Base-by-base conservation (phyloP, 2,797 vertebrate species). In the Zalophus californianus region DNA sequence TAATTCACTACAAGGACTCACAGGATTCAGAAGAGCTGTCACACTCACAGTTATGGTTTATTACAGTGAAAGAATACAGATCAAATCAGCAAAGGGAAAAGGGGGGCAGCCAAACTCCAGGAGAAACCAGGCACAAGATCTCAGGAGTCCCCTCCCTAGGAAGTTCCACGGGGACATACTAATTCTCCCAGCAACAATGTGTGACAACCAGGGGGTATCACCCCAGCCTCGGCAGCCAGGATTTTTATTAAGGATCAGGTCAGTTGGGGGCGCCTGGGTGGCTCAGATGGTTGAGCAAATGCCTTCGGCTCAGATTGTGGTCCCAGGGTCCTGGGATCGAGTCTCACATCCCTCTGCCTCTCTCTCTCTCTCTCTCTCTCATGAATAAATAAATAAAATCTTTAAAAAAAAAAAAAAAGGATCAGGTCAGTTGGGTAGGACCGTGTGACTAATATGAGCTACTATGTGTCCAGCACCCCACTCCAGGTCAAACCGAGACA, bases 121-220 rank as follows among this genome's bases (percentile, higher is more conserved):
- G 75, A 91, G 72, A 91, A 91, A 73, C 7, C n/a, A 80, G 44
- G 14, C 29, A 5, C 18, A 38, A 93, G 82, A 25, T 60, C 32
- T 86, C 48, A 35, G 9, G 23, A 25, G 66, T n/a, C 13, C 29
- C 68, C 50, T 68, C 50, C 52, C 44, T 64, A 14, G 15, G 12
- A 16, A 85, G 44, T 18, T 32, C 35, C 68, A 21, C 4, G 7
- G 58, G 35, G 83, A 35, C 23, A 2, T 13, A 29, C 64, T 32
- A 54, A 54, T 38, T 86, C 35, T 87, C 56, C 70, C 35, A 58
- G 68, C 16, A 79, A 48, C 6, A 3, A n/a, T 12, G 4, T 9
- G 20, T 44, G 27, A 38, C 27, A 9, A 56, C 41, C 20, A 66
- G 18, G n/a, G 8, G 68, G 48, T 35, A 50, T 86, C 77, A 41